Evolutionary conservation across 2,888 invertebrate species (phyloP), one percentile per base, ranked within the genome.

Genomic region (Melanchra persicariae): DNA sequence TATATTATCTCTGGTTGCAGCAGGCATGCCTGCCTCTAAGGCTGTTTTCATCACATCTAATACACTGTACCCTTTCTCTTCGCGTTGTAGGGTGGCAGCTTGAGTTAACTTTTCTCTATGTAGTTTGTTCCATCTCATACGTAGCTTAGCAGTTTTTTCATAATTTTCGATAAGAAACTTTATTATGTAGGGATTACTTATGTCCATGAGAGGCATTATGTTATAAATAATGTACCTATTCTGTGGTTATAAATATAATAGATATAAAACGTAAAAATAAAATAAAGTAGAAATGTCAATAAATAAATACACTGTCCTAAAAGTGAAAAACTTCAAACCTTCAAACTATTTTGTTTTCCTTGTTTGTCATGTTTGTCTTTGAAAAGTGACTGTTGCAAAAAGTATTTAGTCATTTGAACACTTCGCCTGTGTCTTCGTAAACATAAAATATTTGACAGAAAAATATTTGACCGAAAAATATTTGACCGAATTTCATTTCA

Each of bases 141-240:
- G 89, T 40, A 91, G 85, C 30, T 85, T 82, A 0, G 87, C 74
- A 54, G 89, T 89, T 69, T 90, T 91, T 8, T 91, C 91, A 81
- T 91, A 91, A 62, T 49, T 90, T 63, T 91, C 92, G 17, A 87
- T 51, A 15, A 91, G 87, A 68, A 91, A 91, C 64, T 88, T 90
- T 67, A 91, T 90, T 0, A 89, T 64, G 22, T 86, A 85, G 1
- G 91, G 91, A 34, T 90, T 90, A 24, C 82, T 90, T 62, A 91
- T 89, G 66, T 92, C 91, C 45, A 87, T 30, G 12, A 88, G 78
- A 61, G 91, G 91, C 91, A 92, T 92, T 80, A 69, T 84, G 49
- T 43, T 22, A 26, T n/a, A n/a, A n/a, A n/a, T n/a, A n/a, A n/a
- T n/a, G n/a, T n/a, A n/a, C n/a, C n/a, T n/a, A n/a, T n/a, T n/a